Evolutionary conservation across 2,797 vertebrate genomes (phyloP).

Genomic region (Myotis pilosus): DNA sequence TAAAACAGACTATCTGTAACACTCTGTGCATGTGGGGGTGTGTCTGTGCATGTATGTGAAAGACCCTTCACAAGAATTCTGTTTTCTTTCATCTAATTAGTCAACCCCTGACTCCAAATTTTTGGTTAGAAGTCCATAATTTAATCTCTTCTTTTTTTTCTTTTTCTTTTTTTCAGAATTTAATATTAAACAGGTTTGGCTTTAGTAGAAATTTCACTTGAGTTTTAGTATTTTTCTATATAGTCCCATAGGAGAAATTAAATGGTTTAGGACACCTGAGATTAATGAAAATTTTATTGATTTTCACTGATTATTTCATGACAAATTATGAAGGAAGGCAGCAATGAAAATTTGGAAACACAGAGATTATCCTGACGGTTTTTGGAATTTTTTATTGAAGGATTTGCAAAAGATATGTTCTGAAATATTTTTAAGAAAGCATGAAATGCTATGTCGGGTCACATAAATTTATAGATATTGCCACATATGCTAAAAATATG

Average conservation of each 20-base stretch:
- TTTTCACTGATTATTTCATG: not conserved
- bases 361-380: not conserved
- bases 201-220: not conserved
- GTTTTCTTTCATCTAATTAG: not conserved
- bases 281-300: not conserved
- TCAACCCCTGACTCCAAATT: not conserved
- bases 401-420: constrained; percentile 37
- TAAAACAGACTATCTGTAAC: not conserved
- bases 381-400: not conserved
- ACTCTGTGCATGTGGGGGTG: not conserved
- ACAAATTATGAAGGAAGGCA: not conserved
- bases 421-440: constrained; percentile 51
- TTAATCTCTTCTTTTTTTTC: not conserved
- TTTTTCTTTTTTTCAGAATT: not conserved
- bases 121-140: not conserved
- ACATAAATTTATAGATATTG: constrained; percentile 52
- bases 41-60: not conserved
- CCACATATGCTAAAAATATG: constrained; percentile 50
- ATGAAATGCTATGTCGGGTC: constrained; percentile 16
- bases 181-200: not conserved
- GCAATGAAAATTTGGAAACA: not conserved
- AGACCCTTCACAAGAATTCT: not conserved
- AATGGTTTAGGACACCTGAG: not conserved
- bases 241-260: constrained; percentile 4
- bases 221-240: not conserved